Evolutionary conservation across 2,113 vertebrate genomes (phyloP).

Genomic region (Pollimyrus isidori): DNA sequence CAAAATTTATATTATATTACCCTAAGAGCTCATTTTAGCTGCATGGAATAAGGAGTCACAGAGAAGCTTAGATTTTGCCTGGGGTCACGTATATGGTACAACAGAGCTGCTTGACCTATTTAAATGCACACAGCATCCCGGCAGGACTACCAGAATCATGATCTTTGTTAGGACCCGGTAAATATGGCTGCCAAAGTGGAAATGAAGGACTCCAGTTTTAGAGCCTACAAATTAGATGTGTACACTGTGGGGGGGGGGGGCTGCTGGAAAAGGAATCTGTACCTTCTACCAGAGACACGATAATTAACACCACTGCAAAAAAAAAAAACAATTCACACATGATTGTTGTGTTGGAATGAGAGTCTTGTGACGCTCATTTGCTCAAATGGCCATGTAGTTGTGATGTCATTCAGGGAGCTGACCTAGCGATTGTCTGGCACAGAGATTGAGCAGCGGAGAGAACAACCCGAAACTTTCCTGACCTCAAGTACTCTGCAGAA

Average conservation of each 20-base stretch:
- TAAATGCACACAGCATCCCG: neutral
- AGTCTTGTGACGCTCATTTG: neutral
- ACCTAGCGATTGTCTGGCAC: neutral
- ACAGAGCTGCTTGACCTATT: neutral
- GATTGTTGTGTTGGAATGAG: neutral
- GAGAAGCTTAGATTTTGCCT: neutral
- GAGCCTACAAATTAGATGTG: neutral
- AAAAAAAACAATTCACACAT: neutral
- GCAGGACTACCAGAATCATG: neutral
- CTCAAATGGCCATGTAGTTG: neutral
- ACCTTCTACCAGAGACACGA: neutral
- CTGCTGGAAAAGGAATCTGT: neutral
- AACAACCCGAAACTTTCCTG: neutral
- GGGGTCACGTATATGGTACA: neutral
- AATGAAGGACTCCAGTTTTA: neutral
- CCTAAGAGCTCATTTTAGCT: neutral
- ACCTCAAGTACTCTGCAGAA: neutral
- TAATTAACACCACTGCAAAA: neutral
- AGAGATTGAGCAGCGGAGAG: neutral
- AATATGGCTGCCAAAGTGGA: neutral
- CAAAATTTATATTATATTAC: neutral
- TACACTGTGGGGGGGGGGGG: neutral
- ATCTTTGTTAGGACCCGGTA: neutral
- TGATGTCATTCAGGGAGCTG: neutral
- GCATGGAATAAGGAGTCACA: neutral